A percentile compares a stretch with the other conserved stretches of the same genome.
phyloP scores from a whole-genome alignment of 2,797 vertebrate genomes.

The Loriculus beryllinus region DNA sequence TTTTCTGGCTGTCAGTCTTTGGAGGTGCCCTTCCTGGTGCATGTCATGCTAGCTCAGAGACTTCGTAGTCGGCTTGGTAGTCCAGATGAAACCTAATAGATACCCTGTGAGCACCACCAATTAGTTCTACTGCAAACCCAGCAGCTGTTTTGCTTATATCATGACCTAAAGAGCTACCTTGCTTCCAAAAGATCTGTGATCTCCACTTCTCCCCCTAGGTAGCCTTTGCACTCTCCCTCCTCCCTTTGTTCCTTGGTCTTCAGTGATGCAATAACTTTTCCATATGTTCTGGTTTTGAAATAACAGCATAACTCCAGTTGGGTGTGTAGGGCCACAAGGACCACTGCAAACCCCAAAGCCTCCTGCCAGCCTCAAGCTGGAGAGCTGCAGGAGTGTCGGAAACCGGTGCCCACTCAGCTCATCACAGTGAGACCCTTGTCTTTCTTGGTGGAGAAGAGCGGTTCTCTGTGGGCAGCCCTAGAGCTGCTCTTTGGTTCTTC shows the following conservation, averaged over 20 bases:
- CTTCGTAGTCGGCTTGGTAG: neutral
- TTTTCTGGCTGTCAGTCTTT: neutral
- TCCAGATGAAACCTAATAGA: neutral
- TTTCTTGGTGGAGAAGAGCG: neutral
- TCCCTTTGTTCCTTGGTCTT: neutral
- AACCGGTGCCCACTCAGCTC: neutral
- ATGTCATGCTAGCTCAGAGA: neutral
- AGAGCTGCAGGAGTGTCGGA: neutral
- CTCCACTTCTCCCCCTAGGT: neutral
- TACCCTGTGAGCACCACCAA: neutral
- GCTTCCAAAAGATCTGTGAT: neutral
- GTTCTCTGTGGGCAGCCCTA: neutral
- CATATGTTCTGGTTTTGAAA: neutral
- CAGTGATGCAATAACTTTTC: neutral
- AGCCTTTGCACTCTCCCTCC: neutral
- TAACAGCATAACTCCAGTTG: neutral
- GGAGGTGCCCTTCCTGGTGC: rapidly evolving
- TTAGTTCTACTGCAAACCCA: neutral
- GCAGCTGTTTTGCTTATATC: neutral
- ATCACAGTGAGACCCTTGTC: neutral
- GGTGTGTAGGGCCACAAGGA: neutral
- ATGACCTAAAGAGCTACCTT: neutral
- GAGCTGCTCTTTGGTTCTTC: neutral
- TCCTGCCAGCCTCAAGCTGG: neutral
- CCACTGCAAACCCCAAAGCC: neutral